Base-by-base conservation (phyloP, 2,113 vertebrate species). In the Onychorhynchus coronatus region DNA sequence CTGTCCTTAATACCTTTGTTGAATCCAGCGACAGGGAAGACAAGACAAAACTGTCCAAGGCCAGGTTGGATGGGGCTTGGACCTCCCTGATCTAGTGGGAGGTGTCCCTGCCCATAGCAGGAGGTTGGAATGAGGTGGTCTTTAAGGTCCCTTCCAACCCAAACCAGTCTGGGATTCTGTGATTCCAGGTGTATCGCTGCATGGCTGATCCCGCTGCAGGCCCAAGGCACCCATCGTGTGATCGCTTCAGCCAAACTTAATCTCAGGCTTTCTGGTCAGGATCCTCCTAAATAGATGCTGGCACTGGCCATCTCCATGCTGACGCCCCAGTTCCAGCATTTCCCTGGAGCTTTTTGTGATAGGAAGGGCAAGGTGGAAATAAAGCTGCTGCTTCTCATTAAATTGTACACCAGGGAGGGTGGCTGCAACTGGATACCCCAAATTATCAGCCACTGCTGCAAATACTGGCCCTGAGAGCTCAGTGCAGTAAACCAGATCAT, bases 401-500 rank as follows among this genome's bases (percentile, higher is more conserved):
- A 56, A 47, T 55, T 70, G 42, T 65, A 21, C 35, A 63, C 53
- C n/a, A 35, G 46, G 39, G 75, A 85, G 6, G 8, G 25, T 42
- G 20, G 30, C 47, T 67, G 73, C 79, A 77, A 30, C 9, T 46
- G 68, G 42, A 25, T 58, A 87, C 24, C 39, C 27, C 37, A 63
- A 63, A 41, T 63, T 63, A 63, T 30, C 27, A 31, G 61, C 27
- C 27, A 63, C 28, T 33, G 11, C 41, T 65, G 41, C 28, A 65
- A 65, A 65, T 23, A 44, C 14, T 65, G 50, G 14, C 46, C 47
- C 18, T 31, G 41, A 58, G 66, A 93, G 49, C 58, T 84, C 44
- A 67, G 47, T 61, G 55, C 78, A 95, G 62, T 53, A 83, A 92
- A 78, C 27, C 39, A 91, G 74, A 79, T 73, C 41, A 37, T 63